These are phyloP conservation scores for Lymantria dispar DNA, from an alignment of 2,888 invertebrate genomes.

Conservation along the genomic window DNA sequence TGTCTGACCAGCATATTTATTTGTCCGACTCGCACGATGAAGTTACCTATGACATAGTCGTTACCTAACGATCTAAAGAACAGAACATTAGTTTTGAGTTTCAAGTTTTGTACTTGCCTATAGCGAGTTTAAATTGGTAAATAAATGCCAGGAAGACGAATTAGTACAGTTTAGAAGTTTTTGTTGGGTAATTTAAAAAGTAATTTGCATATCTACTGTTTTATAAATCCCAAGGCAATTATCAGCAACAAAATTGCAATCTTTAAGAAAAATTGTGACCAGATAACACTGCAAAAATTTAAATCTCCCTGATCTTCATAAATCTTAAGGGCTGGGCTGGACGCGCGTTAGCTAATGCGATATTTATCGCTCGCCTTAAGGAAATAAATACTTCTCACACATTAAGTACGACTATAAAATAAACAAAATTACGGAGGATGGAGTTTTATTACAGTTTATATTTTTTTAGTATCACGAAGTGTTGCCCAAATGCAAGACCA, in stretches of 20 bases:
- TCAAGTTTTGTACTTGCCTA: no score
- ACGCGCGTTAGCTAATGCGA: slow-evolving; percentile 62
- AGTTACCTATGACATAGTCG: no score
- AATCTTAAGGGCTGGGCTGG: slow-evolving; percentile 48
- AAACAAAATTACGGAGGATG: slow-evolving; percentile 42
- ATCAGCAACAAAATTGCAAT: slow-evolving; percentile 36
- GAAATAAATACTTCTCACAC: slow-evolving; percentile 60
- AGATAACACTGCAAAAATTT: slow-evolving; percentile 51
- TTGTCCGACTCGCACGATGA: no score
- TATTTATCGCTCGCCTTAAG: slow-evolving; percentile 68
- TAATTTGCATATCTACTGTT: slow-evolving; percentile 15
- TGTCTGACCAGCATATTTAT: no score
- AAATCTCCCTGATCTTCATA: slow-evolving; percentile 59
- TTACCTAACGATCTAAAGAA: no score
- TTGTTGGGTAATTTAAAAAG: background rate
- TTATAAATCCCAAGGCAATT: slow-evolving; percentile 18
- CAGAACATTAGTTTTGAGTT: no score
- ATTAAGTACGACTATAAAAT: slow-evolving; percentile 60
- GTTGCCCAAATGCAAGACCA: no score
- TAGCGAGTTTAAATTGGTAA: no score
- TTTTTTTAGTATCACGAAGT: slow-evolving; percentile 20
- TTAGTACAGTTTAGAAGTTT: no score
- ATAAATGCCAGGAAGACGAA: no score
- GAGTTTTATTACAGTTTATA: slow-evolving; percentile 32
- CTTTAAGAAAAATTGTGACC: slow-evolving; percentile 45